Base-by-base conservation (phyloP, 2,888 invertebrate species). In the Leptinotarsa tumamoca region DNA sequence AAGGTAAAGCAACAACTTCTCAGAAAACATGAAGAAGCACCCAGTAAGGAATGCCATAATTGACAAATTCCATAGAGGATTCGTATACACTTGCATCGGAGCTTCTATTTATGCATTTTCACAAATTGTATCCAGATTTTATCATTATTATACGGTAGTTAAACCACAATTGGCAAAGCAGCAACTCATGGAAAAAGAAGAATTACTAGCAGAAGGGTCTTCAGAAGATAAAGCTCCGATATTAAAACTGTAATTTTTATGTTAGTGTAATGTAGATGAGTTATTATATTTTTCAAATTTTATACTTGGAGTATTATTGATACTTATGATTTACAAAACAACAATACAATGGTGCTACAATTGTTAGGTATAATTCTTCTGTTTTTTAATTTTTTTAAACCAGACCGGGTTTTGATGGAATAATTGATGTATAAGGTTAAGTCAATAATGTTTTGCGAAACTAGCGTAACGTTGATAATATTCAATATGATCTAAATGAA, bases 61-160 rank as follows among this genome's bases (percentile, higher is more conserved):
- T 49, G 90, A 92, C 80, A 88, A 85, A 78, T 81, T 92, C 51
- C 92, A 92, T 82, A 90, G 89, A 83, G 91, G 91, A 27, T 88
- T 90, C 66, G 92, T 92, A 1, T 87, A 87, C 51, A 85, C 89
- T 21, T 92, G 92, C 82, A 85, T 92, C 56, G 92, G 90, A 5
- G 86, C 91, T 13, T 92, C 92, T 21, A 72, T 90, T 1, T 90
- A 89, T 82, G 91, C 91, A 58, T 87, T 89, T 49, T 86, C 86
- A 67, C 79, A 90, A 66, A 79, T 91, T 17, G 90, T 90, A 51
- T 79, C 87, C 79, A 88, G 90, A 74, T 88, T 88, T 73, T 89
- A 90, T 80, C 85, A 89, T 68, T 91, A 91, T 82, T 88, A 90
- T 74, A 89, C 90, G 0, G 89, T 90, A 14, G 85, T 89, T 18